Conservation (phyloP, 2,888 invertebrate species). For the Coremacera marginata region DNA sequence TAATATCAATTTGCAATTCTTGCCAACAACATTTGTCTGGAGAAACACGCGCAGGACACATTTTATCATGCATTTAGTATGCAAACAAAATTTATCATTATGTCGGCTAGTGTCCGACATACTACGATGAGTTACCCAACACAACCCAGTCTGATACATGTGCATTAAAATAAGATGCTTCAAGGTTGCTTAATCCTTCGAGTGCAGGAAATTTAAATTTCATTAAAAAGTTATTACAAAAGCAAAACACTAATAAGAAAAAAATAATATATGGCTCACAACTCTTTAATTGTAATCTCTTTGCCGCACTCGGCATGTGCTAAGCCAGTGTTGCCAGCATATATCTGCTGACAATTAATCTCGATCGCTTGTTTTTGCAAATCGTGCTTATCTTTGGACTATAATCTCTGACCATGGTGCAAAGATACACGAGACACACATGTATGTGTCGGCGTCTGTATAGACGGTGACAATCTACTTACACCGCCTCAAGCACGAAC, state of each 20-base stretch:
- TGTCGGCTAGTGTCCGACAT: not conserved
- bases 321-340: not conserved
- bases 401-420: not conserved
- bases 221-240: no score
- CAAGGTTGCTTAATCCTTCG: no score
- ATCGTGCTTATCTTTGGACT: conserved; percentile 25
- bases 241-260: no score
- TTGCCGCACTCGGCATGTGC: not conserved
- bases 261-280: no score
- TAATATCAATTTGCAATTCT: conserved; percentile 20
- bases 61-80: conserved; percentile 11
- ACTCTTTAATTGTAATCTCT: no score
- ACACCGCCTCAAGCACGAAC: not conserved
- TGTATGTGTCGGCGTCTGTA: no score
- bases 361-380: conserved; percentile 28
- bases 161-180: not conserved
- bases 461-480: not conserved
- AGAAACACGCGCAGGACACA: not conserved
- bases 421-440: no score
- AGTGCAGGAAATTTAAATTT: no score
- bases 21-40: not conserved
- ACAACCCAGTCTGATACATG: not conserved
- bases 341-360: conserved; percentile 34
- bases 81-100: conserved; percentile 9
- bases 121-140: no score